Base-by-base conservation (phyloP, 1,140 invertebrate species). In the Dolichoris vasculosae region DNA sequence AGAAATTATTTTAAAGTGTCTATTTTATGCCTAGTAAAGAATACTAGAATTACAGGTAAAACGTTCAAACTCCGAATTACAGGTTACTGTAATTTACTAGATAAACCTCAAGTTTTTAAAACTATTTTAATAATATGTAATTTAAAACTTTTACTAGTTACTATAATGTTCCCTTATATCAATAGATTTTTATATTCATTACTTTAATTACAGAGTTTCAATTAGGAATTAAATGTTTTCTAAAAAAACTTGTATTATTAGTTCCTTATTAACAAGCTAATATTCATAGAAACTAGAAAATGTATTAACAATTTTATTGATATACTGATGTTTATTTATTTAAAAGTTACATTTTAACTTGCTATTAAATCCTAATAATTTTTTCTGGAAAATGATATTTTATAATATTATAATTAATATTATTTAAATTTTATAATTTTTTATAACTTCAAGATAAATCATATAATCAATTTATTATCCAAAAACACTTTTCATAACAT, bases 1-100 rank as follows among this genome's bases (percentile, higher is more conserved):
- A 84, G 83, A 84, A 78, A 78, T 84, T 78, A 84, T 84, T 84
- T 78, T 8, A 63, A 78, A 78, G 83, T 84, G 75, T 84, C 46
- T 17, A 26, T 84, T 79, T 84, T 79, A 84, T 59, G 63, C 75
- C 17, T 9, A 32, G 55, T 79, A 69, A 79, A 84, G 35, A 64
- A 64, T 55, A 51, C 43, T 84, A 55, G 46, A 79, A 73, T 82
- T n/a, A 35, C 46, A 82, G 48, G 30, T 55, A 59, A 73, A 84
- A 78, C 46, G 75, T 32, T 79, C 43, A 46, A 84, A 84, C 43
- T 59, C 13, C 23, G n/a, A 30, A 63, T 84, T 78, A 67, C 82
- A 76, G 59, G 73, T 76, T 79, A 63, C 32, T 51, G 59, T 78
- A 78, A 84, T 84, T 84, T 75, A 69, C 73, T 84, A 71, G 83